Conservation (phyloP, 2,797 vertebrate species). For the Phrynocephalus forsythii region DNA sequence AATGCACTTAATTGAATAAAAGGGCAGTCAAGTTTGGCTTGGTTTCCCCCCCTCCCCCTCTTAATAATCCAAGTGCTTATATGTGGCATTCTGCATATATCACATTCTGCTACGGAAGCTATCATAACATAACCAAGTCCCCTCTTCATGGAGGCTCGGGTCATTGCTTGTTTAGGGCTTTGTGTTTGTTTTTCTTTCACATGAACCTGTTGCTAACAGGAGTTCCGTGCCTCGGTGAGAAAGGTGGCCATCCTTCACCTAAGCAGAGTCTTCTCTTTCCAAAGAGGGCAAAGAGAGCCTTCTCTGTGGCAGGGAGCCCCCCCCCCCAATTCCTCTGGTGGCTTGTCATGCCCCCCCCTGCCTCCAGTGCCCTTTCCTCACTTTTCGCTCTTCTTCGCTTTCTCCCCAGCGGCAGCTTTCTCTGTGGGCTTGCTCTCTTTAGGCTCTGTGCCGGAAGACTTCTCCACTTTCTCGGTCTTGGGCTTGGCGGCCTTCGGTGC, state of each 20-base stretch:
- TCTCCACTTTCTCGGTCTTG: constrained; percentile 81
- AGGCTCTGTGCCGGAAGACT: constrained; percentile 83
- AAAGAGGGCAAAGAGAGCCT: background rate
- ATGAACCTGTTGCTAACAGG: constrained; percentile 72
- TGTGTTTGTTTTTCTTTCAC: constrained; percentile 58
- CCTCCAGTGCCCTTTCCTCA: constrained; percentile 16
- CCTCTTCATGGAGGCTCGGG: constrained; percentile 53
- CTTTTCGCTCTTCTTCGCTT: constrained; percentile 77
- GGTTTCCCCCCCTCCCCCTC: constrained; percentile 39
- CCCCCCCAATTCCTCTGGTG: constrained; percentile 62
- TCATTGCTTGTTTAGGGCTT: constrained; percentile 49
- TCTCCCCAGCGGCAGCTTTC: constrained; percentile 66
- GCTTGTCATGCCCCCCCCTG: constrained; percentile 31
- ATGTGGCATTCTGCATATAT: constrained; percentile 83
- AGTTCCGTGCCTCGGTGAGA: constrained; percentile 56
- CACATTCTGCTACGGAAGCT: constrained; percentile 86
- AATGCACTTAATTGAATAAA: constrained; percentile 63
- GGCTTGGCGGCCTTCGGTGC: constrained; percentile 40
- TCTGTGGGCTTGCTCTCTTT: constrained; percentile 79
- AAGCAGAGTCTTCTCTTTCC: constrained; percentile 49
- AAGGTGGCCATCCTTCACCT: constrained; percentile 16
- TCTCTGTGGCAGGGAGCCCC: background rate
- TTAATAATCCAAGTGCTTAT: constrained; percentile 83
- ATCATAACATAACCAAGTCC: constrained; percentile 74
- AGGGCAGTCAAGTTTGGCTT: constrained; percentile 55